Evolutionary conservation across 2,113 vertebrate species (phyloP).

Genomic region (Oophaga pumilio): DNA sequence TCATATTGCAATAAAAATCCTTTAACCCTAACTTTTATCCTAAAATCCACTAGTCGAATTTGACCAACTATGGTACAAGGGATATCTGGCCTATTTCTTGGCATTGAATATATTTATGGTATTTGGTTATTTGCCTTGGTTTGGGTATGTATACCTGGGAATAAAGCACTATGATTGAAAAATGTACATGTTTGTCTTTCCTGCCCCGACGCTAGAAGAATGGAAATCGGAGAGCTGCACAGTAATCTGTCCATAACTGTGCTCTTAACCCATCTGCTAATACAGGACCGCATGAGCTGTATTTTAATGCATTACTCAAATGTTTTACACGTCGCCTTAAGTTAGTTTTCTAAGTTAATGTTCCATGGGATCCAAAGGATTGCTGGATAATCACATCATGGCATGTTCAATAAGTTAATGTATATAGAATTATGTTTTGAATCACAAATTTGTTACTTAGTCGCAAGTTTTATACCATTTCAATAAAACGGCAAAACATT

Average conservation of each 20-base stretch:
- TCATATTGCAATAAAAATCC: not conserved
- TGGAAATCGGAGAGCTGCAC: not conserved
- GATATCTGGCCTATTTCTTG: not conserved
- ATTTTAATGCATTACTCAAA: not conserved
- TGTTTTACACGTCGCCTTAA: not conserved
- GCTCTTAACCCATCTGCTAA: not conserved
- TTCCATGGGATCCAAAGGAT: not conserved
- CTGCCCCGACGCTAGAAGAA: not conserved
- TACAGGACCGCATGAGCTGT: not conserved
- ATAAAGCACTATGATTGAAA: not conserved
- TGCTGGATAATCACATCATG: not conserved
- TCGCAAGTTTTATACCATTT: not conserved
- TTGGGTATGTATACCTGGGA: not conserved
- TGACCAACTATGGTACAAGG: not conserved
- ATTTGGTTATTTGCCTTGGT: not conserved
- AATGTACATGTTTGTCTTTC: slow-evolving; percentile 11
- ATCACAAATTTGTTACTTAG: not conserved
- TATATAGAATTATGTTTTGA: not conserved
- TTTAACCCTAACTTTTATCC: not conserved
- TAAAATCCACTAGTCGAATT: too few relatives aligned
- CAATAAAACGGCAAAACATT: not conserved
- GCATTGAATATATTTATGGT: not conserved
- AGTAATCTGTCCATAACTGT: slow-evolving; percentile 18
- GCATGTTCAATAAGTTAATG: not conserved
- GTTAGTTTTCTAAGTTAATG: slow-evolving; percentile 9